A percentile compares a stretch with the other conserved stretches of the same genome.
phyloP scores from a whole-genome alignment of 2,888 invertebrate species.

The Rhabditophanes sp. region DNA sequence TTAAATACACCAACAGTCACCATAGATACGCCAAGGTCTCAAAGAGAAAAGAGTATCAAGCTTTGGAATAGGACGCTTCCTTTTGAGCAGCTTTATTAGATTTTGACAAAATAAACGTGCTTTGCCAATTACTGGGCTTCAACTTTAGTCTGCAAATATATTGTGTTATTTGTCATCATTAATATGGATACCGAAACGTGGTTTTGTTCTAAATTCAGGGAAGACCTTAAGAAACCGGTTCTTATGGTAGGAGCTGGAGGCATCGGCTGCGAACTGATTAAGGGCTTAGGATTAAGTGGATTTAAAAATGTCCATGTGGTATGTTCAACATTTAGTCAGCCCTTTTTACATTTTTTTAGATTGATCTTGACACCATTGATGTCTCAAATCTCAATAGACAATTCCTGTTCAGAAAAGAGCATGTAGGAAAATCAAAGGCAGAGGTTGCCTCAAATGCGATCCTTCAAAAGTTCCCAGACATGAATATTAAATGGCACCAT shows the following conservation, averaged over 20 bases:
- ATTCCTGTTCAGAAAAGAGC: constrained; percentile 91
- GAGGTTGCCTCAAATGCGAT: constrained; percentile 31
- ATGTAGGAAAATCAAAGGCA: constrained; percentile 93
- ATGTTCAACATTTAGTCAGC: constrained; percentile 47
- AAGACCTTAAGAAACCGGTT: constrained; percentile 17
- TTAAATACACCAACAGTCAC: no score
- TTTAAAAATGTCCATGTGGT: constrained; percentile 84
- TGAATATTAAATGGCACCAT: constrained; percentile 58
- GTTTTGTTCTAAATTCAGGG: no score
- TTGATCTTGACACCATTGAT: constrained; percentile 97
- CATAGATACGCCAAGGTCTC: no score
- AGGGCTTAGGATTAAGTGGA: constrained; percentile 84
- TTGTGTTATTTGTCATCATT: no score
- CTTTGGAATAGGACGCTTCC: no score
- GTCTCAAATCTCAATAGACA: constrained; percentile 95
- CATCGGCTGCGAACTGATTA: constrained; percentile 93
- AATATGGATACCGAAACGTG: no score
- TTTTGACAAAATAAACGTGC: no score
- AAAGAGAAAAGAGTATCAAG: no score
- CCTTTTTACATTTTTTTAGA: constrained; percentile 53
- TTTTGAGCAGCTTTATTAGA: no score
- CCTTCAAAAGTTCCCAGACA: constrained; percentile 17
- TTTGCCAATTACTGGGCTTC: no score
- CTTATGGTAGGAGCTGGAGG: constrained; percentile 73
- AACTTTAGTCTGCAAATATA: no score